Evolutionary conservation across 2,797 vertebrate genomes (phyloP).

Genomic region (Acanthurus leucopareius): DNA sequence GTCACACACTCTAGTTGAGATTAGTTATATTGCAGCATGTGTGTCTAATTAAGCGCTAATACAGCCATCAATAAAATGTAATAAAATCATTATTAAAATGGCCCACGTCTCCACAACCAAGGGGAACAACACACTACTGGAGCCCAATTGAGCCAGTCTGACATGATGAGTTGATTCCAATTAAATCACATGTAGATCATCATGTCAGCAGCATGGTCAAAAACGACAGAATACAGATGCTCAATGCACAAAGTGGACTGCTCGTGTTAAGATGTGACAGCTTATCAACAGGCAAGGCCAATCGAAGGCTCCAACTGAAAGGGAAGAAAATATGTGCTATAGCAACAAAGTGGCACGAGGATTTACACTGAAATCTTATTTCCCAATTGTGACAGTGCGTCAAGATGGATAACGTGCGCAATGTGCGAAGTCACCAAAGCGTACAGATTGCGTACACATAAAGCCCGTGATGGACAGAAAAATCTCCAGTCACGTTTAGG

Average conservation of each 20-base stretch:
- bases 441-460: conserved; percentile 74
- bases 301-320: conserved; percentile 58
- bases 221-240: conserved; percentile 42
- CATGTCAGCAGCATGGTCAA: conserved; percentile 43
- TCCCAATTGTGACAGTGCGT: conserved; percentile 80
- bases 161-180: conserved; percentile 68
- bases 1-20: conserved; percentile 58
- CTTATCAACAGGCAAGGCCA: conserved; percentile 84
- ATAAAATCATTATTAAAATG: conserved; percentile 40
- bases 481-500: conserved; percentile 62
- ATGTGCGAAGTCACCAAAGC: conserved; percentile 79
- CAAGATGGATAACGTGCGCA: conserved; percentile 80
- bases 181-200: conserved; percentile 68
- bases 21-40: conserved; percentile 62
- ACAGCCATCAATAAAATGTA: conserved; percentile 44
- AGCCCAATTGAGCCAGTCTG: conserved; percentile 59
- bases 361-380: conserved; percentile 65
- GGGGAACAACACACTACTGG: conserved; percentile 50
- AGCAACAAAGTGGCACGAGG: conserved; percentile 72
- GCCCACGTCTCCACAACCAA: conserved; percentile 36
- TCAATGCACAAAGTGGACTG: conserved; percentile 53
- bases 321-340: conserved; percentile 65
- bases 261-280: conserved; percentile 66
- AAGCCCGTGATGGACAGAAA: conserved; percentile 50
- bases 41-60: conserved; percentile 53